Conservation (phyloP, 2,888 invertebrate species). For the Luperina testacea region DNA sequence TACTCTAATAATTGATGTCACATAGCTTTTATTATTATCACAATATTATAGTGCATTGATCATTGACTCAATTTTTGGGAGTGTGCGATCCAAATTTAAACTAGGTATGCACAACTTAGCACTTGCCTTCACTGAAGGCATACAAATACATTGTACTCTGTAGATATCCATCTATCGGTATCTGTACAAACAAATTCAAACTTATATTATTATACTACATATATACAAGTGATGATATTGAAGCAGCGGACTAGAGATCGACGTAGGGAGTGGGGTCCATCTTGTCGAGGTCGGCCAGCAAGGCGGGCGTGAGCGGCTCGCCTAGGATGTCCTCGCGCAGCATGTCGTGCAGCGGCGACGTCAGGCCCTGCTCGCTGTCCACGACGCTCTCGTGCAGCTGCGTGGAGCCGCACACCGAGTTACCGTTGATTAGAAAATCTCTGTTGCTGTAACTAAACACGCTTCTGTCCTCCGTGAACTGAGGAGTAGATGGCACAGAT, state of each 20-base stretch:
- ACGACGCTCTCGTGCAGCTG: conserved; percentile 78
- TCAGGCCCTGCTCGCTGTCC: conserved; percentile 76
- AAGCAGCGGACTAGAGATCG: conserved; percentile 85
- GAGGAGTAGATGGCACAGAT: conserved; percentile 94
- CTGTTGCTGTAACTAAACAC: conserved; percentile 91
- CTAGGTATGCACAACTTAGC: conserved; percentile 75
- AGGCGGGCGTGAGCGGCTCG: conserved; percentile 82
- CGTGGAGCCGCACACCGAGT: conserved; percentile 83
- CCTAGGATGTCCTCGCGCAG: conserved; percentile 83
- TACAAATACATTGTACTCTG: conserved; percentile 85
- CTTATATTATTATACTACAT: conserved; percentile 74
- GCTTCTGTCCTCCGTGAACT: conserved; percentile 87
- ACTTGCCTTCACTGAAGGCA: conserved; percentile 88
- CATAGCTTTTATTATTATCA: conserved; percentile 76
- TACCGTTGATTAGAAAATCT: conserved; percentile 91
- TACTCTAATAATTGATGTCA: conserved; percentile 75
- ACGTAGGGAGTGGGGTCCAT: conserved; percentile 85
- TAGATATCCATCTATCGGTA: conserved; percentile 81
- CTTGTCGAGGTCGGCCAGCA: conserved; percentile 87
- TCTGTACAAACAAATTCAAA: conserved; percentile 83
- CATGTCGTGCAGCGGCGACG: conserved; percentile 85
- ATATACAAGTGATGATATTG: conserved; percentile 74
- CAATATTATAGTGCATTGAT: conserved; percentile 78
- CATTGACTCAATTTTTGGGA: conserved; percentile 87
- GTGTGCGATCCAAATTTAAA: conserved; percentile 79